Base-by-base conservation (phyloP, 1,140 invertebrate genomes). In the Heliothis subflexa region DNA sequence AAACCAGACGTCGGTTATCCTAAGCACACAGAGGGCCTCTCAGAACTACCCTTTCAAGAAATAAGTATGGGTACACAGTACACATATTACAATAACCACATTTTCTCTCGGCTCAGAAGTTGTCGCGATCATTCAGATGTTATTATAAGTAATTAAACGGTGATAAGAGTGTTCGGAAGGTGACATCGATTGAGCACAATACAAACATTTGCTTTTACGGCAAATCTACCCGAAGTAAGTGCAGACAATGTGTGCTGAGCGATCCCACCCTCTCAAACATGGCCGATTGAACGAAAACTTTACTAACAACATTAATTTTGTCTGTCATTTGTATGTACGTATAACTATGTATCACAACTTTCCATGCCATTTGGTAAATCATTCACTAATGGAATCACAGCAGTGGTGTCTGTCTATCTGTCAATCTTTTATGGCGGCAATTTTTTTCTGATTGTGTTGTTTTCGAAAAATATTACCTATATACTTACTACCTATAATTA, bases 381-480 rank as follows among this genome's bases (percentile, higher is more conserved):
- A 54, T 54, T 71, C 28, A 54, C 49, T 71, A 71, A 71, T 71
- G 68, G 68, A 71, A 55, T 71, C 50, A 71, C 28, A 55, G 49
- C 66, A 50, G 55, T 59, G 33, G 61, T 64, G 33, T 40, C 33
- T 40, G 33, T 40, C 33, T 71, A 50, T 71, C 50, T 54, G 68
- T 71, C 52, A 71, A 28, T 71, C n/a, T 71, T 71, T 28, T 71
- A 21, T 71, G 68, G 55, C 68, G 18, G 28, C 25, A n/a, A 18
- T 71, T 71, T 71, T 55, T 55, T 55, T 18, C 45, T 50, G 68
- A n/a, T n/a, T 28, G 50, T n/a, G 14, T 52, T n/a, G 66, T 52
- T n/a, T 40, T n/a, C n/a, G n/a, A n/a, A n/a, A n/a, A n/a, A n/a
- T n/a, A n/a, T n/a, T n/a, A n/a, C n/a, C n/a, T n/a, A n/a, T n/a